Conservation (phyloP, 2,888 invertebrate genomes). For the Unio pictorum region DNA sequence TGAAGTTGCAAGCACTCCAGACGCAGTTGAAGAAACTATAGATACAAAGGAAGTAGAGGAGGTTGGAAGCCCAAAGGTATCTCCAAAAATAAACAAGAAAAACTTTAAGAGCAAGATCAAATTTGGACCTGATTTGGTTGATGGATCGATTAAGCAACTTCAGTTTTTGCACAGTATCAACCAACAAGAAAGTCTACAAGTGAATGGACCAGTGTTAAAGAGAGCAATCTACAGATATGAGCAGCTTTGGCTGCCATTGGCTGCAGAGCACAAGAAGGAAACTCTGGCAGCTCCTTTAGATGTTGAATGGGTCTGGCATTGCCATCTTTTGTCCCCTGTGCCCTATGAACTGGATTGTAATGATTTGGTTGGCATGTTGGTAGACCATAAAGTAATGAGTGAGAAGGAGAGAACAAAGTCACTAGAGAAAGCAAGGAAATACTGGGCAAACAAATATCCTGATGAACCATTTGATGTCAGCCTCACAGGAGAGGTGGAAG, state of each 20-base stretch:
- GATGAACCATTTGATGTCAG: conserved; percentile 61
- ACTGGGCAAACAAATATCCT: conserved; percentile 64
- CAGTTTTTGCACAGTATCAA: conserved; percentile 58
- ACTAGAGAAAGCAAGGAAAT: conserved; percentile 51
- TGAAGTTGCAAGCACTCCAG: background rate
- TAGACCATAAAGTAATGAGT: conserved; percentile 71
- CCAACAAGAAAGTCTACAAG: conserved; percentile 12
- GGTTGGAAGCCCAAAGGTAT: conserved; percentile 27
- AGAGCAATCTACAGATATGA: conserved; percentile 73
- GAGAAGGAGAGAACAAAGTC: conserved; percentile 56
- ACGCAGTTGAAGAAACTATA: conserved; percentile 13
- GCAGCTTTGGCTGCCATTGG: conserved; percentile 72
- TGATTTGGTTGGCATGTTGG: conserved; percentile 56
- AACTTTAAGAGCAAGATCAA: conserved; percentile 39
- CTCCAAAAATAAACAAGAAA: conserved; percentile 36
- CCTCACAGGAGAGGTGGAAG: conserved; percentile 10
- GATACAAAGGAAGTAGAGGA: conserved; percentile 19
- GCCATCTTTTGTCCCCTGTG: conserved; percentile 69
- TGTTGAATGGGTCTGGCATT: conserved; percentile 74
- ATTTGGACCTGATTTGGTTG: conserved; percentile 41
- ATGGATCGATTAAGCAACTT: conserved; percentile 46
- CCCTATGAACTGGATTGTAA: conserved; percentile 64
- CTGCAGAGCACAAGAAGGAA: conserved; percentile 61
- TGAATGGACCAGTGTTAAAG: conserved; percentile 42
- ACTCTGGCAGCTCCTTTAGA: conserved; percentile 73